phyloP scores from a whole-genome alignment of 2,888 invertebrate species.

The Tipula helvola region DNA sequence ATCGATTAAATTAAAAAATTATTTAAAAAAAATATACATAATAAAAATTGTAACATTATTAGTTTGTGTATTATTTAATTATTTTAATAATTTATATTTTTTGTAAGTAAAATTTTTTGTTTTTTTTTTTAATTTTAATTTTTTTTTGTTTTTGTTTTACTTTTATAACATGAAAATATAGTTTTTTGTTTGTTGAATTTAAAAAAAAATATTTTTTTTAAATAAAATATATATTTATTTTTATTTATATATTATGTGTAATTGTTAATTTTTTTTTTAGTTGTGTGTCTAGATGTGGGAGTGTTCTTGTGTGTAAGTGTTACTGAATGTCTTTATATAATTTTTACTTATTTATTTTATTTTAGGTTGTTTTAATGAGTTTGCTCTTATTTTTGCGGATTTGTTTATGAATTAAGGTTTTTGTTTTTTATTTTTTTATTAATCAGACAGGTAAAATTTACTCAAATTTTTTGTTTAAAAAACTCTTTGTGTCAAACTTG shows the following conservation, averaged over 20 bases:
- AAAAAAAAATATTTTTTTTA: neutral
- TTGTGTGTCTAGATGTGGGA: neutral
- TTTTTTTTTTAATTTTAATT: neutral
- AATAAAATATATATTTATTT: neutral
- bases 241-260: neutral
- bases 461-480: neutral
- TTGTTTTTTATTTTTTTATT: neutral
- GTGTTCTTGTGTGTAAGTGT: neutral
- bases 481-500: slow-evolving; percentile 31
- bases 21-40: neutral
- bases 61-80: neutral
- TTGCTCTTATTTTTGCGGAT: neutral
- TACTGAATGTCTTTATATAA: neutral
- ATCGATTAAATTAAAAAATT: neutral
- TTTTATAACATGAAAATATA: neutral
- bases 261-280: neutral
- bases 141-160: neutral
- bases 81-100: neutral
- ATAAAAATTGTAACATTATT: neutral
- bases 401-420: neutral
- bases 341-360: neutral
- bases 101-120: neutral
- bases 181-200: neutral
- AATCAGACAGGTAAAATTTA: neutral
- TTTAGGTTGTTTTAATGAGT: neutral